Conservation (phyloP, 2,113 vertebrate species). For the Ornithorhynchus anatinus region DNA sequence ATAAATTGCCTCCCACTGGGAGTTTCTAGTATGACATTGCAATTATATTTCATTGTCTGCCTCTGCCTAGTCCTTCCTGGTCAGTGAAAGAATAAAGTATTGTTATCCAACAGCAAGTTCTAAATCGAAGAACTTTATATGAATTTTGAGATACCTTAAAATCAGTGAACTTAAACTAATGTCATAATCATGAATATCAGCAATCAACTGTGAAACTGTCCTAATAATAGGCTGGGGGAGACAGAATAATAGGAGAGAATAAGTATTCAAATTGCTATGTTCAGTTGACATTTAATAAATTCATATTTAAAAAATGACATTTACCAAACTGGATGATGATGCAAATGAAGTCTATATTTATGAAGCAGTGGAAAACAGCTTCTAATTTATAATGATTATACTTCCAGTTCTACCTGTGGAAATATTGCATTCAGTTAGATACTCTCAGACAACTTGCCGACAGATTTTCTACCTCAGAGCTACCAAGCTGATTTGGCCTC, state of each 20-base stretch:
- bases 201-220: conserved; percentile 70
- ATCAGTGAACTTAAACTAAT: conserved; percentile 53
- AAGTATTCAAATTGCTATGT: conserved; percentile 73
- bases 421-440: conserved; percentile 20
- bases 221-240: conserved; percentile 69
- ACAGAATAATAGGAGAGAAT: conserved; percentile 71
- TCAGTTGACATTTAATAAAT: conserved; percentile 81
- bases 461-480: too few relatives aligned
- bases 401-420: conserved; percentile 45
- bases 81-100: conserved; percentile 20
- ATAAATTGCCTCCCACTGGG: conserved; percentile 34
- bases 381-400: conserved; percentile 64
- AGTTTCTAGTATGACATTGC: conserved; percentile 44
- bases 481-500: too few relatives aligned
- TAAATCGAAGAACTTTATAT: background rate
- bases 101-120: background rate
- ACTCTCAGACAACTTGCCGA: too few relatives aligned
- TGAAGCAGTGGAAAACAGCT: conserved; percentile 65
- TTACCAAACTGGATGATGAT: conserved; percentile 77
- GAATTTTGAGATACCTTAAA: too few relatives aligned
- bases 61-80: conserved; percentile 24
- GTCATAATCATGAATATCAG: conserved; percentile 70
- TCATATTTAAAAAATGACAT: conserved; percentile 82
- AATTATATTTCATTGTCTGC: conserved; percentile 59
- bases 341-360: conserved; percentile 81